These are phyloP conservation scores for Struthidea cinerea DNA, from an alignment of 2,113 vertebrate species.

Conservation along the genomic window DNA sequence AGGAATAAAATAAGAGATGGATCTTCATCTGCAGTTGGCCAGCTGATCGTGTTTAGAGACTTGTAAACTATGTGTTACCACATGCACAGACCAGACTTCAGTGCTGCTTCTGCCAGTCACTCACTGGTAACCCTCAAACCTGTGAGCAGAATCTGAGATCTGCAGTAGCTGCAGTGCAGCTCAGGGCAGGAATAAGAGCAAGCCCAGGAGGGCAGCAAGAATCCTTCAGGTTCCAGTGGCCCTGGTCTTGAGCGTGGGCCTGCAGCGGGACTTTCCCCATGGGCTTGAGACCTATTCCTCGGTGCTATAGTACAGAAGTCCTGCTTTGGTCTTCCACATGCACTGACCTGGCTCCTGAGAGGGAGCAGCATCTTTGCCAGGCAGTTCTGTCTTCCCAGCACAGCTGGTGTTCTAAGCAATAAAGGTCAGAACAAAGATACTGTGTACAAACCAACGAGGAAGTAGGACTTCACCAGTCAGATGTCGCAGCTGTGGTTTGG, in stretches of 20 bases:
- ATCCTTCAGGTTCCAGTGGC: not conserved
- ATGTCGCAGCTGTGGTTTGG: not conserved
- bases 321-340: slow-evolving; percentile 50
- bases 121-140: not conserved
- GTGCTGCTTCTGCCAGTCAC: not conserved
- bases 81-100: not conserved
- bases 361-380: not conserved
- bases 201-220: not conserved
- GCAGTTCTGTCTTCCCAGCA: slow-evolving; percentile 28
- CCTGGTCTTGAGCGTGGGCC: not conserved
- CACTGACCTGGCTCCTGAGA: not conserved
- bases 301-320: slow-evolving; percentile 30
- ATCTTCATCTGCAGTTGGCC: not conserved
- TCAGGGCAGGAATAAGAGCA: not conserved
- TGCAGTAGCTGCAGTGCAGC: not conserved
- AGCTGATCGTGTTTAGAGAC: not conserved
- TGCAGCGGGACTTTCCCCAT: not conserved
- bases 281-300: not conserved
- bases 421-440: slow-evolving; percentile 24
- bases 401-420: slow-evolving; percentile 60
- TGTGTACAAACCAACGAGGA: not conserved
- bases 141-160: not conserved
- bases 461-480: not conserved
- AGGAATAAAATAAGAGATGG: not conserved
- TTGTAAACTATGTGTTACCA: not conserved